Evolutionary conservation across 1,140 invertebrate genomes (phyloP), one percentile per base, ranked within the genome.

Genomic region (Leptopilina boulardi): DNA sequence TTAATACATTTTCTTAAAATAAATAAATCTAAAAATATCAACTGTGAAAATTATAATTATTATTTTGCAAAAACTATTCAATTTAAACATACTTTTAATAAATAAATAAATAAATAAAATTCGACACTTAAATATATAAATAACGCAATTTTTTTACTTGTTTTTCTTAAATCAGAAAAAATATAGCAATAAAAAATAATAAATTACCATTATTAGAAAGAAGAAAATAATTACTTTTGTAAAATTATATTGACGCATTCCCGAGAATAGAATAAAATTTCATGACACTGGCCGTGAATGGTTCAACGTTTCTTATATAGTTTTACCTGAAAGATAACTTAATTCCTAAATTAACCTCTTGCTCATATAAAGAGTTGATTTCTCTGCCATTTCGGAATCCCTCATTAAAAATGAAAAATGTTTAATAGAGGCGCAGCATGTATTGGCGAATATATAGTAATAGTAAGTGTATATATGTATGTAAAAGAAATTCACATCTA

Each of bases 331-430:
- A 66, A 66, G 15, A 66, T 66, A 34, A 66, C 23, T 66, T 66
- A 66, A 66, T 18, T 51, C n/a, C n/a, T n/a, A 51, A 51, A 51
- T 66, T 66, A n/a, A 23, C 23, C 8, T 66, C 26, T 13, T 66
- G 59, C 21, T n/a, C 26, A 30, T 34, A n/a, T n/a, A n/a, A 34
- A 66, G 59, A 13, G 59, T n/a, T 66, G 59, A 66, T 66, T 66
- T 66, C 23, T 66, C 59, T 66, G 59, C 59, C 59, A n/a, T 66
- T 66, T 30, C 23, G 23, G 26, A 15, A n/a, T 66, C 26, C 59
- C 59, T 66, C 59, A 66, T 66, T 66, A 66, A 66, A 66, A 66
- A 66, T 66, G 59, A 66, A 66, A 66, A 66, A 30, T 66, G 26
- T 66, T 66, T 66, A 66, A 66, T 66, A 30, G 59, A 66, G 26